Base-by-base conservation (phyloP, 1,140 invertebrate species). In the Drosophila lacertosa region DNA sequence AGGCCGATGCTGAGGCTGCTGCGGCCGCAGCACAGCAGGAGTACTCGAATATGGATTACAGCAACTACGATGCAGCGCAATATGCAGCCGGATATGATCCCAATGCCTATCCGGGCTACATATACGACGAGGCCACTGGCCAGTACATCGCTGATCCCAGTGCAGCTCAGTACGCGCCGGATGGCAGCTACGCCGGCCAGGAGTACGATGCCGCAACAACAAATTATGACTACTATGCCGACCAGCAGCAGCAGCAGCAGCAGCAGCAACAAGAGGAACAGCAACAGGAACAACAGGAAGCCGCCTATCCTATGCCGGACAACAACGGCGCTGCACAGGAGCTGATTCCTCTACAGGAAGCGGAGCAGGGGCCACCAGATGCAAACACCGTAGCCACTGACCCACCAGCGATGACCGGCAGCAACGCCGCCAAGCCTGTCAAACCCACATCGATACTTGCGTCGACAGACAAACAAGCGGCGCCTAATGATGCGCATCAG, bases 391-490 rank as follows among this genome's bases (percentile, higher is more conserved):
- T 79, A 42, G 62, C 55, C 26, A 59, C 32, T 29, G 62, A 26
- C 47, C 22, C 58, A 39, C 67, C 40, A 33, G 15, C 44, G 39
- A 18, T 37, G 9, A 13, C 42, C 53, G 10, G 4, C 15, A 15
- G 13, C 29, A 15, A 11, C 29, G 3, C 3, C 20, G 7, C 35
- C 15, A 29, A 13, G 11, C 22, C 48, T 20, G 64, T 74, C 58
- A 91, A 77, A 55, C 90, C 90, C 62, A 89, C 90, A 60, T 91
- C 90, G 70, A 91, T 91, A 76, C 70, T 91, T 37, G 65, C 90
- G 35, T 60, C 89, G 45, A 72, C 83, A 77, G 89, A 90, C 63
- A 89, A 89, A 84, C 83, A 90, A 74, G 76, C 70, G 53, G 47
- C 68, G 74, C 42, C 78, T 76, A 91, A 77, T 82, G 82, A 90